Base-by-base conservation (phyloP, 2,113 vertebrate species). In the Salvator merianae region DNA sequence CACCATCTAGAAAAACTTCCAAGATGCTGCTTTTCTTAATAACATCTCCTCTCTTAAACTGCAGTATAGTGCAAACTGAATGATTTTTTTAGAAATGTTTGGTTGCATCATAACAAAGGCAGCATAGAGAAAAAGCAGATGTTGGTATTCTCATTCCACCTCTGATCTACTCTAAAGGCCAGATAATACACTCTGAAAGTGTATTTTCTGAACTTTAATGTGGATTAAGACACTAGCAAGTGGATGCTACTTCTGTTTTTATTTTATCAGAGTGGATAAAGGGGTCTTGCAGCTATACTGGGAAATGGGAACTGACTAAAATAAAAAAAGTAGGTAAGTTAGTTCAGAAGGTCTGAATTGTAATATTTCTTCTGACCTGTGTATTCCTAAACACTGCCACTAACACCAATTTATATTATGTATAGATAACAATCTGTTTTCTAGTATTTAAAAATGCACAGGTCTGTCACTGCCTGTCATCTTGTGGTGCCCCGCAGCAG, bases 1-100 rank as follows among this genome's bases (percentile, higher is more conserved):
- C 91, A 65, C 71, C 87, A 81, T 80, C 76, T 92, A 88, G 86
- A 91, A 91, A 80, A 36, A 66, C 84, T 90, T 87, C 73, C 73
- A 91, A 79, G 34, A 8, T 30, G 84, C 36, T 86, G 4, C 81
- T 91, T 74, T 89, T 91, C 87, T 34, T 91, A 89, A 34, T 79
- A 90, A 88, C 36, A 81, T 28, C 63, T 71, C 66, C 86, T 82
- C 72, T 38, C 70, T 81, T 83, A 53, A 59, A 83, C 66, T 26
- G 43, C 2, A 30, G 43, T 74, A 28, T 86, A 81, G 20, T 59
- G 84, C 70, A 87, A 84, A 87, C 18, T 83, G 79, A 90, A 73
- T 69, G 72, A 89, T 88, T 89, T 16, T 3, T 79, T 88, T 91
- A 84, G n/a, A n/a, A 91, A 84, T 2, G 0, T 85, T 88, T 91